phyloP scores from a whole-genome alignment of 2,797 vertebrate species.

The Vespertilio murinus region DNA sequence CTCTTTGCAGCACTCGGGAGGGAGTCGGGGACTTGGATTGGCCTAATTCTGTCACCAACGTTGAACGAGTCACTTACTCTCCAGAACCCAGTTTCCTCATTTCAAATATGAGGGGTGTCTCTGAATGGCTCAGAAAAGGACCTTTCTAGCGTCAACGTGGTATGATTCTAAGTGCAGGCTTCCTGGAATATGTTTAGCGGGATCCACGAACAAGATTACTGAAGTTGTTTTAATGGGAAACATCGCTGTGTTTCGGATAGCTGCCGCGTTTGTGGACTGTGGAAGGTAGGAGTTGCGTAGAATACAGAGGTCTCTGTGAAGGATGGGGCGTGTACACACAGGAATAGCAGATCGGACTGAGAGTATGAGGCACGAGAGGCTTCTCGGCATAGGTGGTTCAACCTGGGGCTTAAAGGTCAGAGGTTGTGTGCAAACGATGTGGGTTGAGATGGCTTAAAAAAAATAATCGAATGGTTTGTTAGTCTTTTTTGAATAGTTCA shows the following conservation, averaged over 20 bases:
- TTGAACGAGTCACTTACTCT: slow-evolving; percentile 51
- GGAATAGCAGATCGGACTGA: background rate
- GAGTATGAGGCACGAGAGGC: background rate
- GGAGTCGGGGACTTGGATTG: background rate
- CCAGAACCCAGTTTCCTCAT: background rate
- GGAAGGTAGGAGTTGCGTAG: background rate
- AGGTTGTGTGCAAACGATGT: background rate
- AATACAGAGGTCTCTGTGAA: background rate
- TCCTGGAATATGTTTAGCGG: background rate
- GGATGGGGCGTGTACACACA: background rate
- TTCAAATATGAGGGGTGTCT: slow-evolving; percentile 33
- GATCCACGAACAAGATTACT: background rate
- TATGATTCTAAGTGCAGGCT: background rate
- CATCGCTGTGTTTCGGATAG: background rate
- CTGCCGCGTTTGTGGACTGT: background rate
- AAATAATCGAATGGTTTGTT: background rate
- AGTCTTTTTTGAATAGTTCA: background rate
- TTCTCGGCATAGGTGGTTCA: background rate
- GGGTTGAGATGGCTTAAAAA: background rate
- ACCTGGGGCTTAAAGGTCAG: background rate
- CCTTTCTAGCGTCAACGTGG: slow-evolving; percentile 8
- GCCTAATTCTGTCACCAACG: slow-evolving; percentile 65
- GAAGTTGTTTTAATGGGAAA: background rate
- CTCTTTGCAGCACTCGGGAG: slow-evolving; percentile 17
- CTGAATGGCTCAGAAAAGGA: slow-evolving; percentile 35